Conservation (phyloP, 2,888 invertebrate genomes). For the Pimpla rufipes region DNA sequence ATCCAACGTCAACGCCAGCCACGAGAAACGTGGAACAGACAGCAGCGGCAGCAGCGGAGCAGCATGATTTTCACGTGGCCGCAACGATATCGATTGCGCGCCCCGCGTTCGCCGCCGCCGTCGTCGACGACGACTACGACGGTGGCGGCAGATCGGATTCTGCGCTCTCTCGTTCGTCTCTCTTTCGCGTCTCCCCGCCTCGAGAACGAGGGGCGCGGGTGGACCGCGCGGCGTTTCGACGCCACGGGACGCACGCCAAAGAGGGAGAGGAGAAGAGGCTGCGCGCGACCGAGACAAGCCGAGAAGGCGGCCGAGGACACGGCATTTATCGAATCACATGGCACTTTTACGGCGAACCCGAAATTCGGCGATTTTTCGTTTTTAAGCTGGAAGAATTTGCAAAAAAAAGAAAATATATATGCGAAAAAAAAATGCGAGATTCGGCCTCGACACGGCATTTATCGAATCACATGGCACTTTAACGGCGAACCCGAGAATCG, state of each 20-base stretch:
- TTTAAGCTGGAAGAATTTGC: background rate
- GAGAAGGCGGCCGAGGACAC: constrained; percentile 61
- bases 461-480: constrained; percentile 72
- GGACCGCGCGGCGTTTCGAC: constrained; percentile 44
- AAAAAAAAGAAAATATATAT: too few relatives aligned
- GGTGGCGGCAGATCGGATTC: constrained; percentile 77
- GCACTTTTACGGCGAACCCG: constrained; percentile 57
- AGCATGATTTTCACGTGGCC: constrained; percentile 82
- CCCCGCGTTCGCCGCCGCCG: constrained; percentile 68
- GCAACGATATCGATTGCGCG: constrained; percentile 78
- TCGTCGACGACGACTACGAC: constrained; percentile 48
- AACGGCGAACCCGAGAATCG: constrained; percentile 16
- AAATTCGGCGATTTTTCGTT: background rate
- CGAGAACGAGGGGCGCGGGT: constrained; percentile 25
- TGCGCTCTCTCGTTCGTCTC: constrained; percentile 75
- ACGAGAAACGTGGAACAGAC: background rate
- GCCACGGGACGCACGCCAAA: constrained; percentile 5
- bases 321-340: constrained; percentile 74
- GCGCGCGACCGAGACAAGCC: constrained; percentile 15
- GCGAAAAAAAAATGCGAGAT: too few relatives aligned
- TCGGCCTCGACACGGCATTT: constrained; percentile 70
- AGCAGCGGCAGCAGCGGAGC: constrained; percentile 54
- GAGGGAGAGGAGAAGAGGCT: constrained; percentile 44
- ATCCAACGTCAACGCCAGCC: constrained; percentile 20
- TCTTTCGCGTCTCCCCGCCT: constrained; percentile 30